phyloP scores from a whole-genome alignment of 2,888 invertebrate species.

The Andricus curvator region DNA sequence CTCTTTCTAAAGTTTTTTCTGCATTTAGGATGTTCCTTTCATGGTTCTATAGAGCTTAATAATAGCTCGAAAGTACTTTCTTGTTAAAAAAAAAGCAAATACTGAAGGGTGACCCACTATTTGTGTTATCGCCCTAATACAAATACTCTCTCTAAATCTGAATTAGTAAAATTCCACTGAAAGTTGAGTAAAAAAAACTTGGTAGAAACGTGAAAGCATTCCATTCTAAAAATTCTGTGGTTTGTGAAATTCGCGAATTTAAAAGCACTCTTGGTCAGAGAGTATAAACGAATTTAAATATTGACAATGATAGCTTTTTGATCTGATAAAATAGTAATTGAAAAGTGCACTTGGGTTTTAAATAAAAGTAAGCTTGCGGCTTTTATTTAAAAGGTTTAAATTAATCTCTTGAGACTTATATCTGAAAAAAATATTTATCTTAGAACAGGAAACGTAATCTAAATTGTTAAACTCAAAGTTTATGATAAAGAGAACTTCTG shows the following conservation, averaged over 20 bases:
- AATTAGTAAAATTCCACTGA: too few relatives aligned
- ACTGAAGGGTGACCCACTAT: too few relatives aligned
- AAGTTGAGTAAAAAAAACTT: background rate
- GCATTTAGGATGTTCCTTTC: too few relatives aligned
- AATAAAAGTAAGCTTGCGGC: too few relatives aligned
- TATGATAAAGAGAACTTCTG: conserved; percentile 36
- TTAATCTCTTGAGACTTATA: background rate
- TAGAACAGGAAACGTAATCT: background rate
- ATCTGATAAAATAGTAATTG: too few relatives aligned
- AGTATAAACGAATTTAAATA: background rate
- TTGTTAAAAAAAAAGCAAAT: too few relatives aligned
- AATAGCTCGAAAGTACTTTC: too few relatives aligned
- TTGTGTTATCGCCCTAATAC: too few relatives aligned
- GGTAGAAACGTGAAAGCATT: background rate
- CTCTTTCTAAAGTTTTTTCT: too few relatives aligned
- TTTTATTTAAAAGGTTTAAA: background rate
- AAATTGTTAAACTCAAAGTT: conserved; percentile 13
- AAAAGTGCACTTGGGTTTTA: too few relatives aligned
- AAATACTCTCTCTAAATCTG: too few relatives aligned
- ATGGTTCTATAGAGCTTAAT: too few relatives aligned
- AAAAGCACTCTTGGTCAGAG: background rate
- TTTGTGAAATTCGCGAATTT: background rate
- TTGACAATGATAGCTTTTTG: background rate
- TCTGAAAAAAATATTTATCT: background rate
- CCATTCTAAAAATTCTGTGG: background rate